Conservation (phyloP, 2,797 vertebrate genomes). For the Gila robusta region DNA sequence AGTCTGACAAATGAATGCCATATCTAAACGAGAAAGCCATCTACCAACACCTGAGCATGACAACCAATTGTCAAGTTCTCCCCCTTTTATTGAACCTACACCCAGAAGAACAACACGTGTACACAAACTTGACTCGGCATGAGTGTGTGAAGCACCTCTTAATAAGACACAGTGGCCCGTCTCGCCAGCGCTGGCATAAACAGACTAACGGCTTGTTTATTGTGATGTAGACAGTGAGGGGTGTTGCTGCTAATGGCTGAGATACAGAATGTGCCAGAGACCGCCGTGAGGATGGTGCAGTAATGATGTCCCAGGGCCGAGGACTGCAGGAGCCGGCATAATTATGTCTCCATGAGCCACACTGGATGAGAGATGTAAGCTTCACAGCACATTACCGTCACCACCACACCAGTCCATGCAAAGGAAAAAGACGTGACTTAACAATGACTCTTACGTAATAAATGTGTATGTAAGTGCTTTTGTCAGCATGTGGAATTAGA, state of each 20-base stretch:
- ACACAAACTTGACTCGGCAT: neutral
- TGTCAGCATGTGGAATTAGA: conserved; percentile 12
- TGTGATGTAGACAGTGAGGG: conserved; percentile 20
- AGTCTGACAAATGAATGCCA: conserved; percentile 2
- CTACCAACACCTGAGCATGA: conserved; percentile 23
- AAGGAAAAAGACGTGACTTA: conserved; percentile 13
- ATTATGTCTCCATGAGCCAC: conserved; percentile 48
- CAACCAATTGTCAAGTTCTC: neutral
- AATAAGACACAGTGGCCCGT: conserved; percentile 6
- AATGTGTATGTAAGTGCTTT: conserved; percentile 17
- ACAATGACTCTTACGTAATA: conserved; percentile 25
- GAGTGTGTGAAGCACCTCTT: neutral
- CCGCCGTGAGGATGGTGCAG: neutral
- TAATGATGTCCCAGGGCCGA: conserved; percentile 47
- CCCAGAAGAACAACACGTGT: neutral
- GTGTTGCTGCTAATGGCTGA: conserved; percentile 25
- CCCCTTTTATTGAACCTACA: neutral
- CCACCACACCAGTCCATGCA: conserved; percentile 1
- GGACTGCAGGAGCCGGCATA: conserved; percentile 36
- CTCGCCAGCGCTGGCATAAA: conserved; percentile 6
- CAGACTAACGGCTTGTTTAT: conserved; percentile 40
- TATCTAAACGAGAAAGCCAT: neutral
- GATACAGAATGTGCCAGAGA: conserved; percentile 26
- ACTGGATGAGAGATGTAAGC: conserved; percentile 12
- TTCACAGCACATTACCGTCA: conserved; percentile 47